Evolutionary conservation across 2,797 vertebrate genomes (phyloP), one percentile per base, ranked within the genome.

Genomic region (Neomorphus geoffroyi): DNA sequence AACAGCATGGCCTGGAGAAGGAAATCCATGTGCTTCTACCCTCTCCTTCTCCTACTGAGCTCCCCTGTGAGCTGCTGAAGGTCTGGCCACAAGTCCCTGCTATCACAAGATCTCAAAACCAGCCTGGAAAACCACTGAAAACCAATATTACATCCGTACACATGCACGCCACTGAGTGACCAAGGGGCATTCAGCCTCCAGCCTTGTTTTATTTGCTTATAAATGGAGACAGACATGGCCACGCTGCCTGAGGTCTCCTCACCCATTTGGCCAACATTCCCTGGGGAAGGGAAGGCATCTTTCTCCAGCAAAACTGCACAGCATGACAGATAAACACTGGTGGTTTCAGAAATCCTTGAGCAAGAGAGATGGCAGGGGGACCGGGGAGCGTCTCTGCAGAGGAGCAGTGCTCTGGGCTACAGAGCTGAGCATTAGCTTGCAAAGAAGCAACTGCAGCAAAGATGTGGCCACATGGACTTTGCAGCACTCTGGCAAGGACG

Each of bases 341-440:
- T 21, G 43, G 21, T 87, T 22, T 11, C 33, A 41, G 79, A 37
- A 41, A 41, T 17, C 75, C 45, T 43, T 14, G 13, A 60, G 53
- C 50, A 53, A 54, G 24, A 72, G n/a, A 4, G 5, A 11, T 2
- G 23, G n/a, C 66, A 30, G 4, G 1, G 15, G 56, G 50, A 14
- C 3, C 58, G 14, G 23, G 21, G 48, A 6, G 27, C 30, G 30
- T 10, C 41, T 64, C 86, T 11, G 22, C 57, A 41, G 58, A 3
- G 0, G 35, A 39, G 43, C 7, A 0, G 11, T 56, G 48, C 43
- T 64, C n/a, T 11, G 14, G 45, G 19, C 35, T 27, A 3, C 4
- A 4, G 43, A 4, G 1, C 17, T 33, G 8, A 18, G 60, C 58
- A 67, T 18, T 4, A 71, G 30, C 48, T 61, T 21, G 23, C 67